Evolutionary conservation across 23 tunicate species (phyloP), one percentile per base, ranked within the genome.

Genomic region (Trididemnum miniatum): DNA sequence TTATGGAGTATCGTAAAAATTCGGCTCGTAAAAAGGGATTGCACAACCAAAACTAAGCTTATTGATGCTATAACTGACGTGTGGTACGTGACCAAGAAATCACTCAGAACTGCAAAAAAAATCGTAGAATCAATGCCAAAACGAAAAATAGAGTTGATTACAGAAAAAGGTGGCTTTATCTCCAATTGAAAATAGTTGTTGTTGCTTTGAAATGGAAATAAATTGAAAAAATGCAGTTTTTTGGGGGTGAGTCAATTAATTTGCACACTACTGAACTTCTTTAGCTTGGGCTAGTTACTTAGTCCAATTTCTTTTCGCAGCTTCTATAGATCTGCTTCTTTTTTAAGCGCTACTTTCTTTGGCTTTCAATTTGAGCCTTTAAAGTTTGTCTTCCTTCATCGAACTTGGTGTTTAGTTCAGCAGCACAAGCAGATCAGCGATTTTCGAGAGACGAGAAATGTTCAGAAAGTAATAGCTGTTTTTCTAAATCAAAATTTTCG

Each of bases 401-500:
- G 20, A 39, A 66, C 36, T 37, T 38, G 2, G 80, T 59, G 52
- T 35, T 71, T 7, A 82, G 4, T 18, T 33, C 35, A 7, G 40
- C 82, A 22, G 51, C 57, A 1, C 12, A 35, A 35, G 30, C 74
- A 22, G 71, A 7, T n/a, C 64, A 22, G 20, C 64, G 29, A 1
- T 63, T 20, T 20, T 36, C 25, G 5, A 84, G 60, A 7, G 30
- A 38, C 23, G 23, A 5, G n/a, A 73, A 62, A 26, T 59, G 65
- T 15, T 54, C 62, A 0, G 38, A 27, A 1, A 28, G 23, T 32
- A 73, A 33, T 31, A 73, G 73, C 20, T 23, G 26, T 35, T 84
- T 84, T 34, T 84, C 87, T 0, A 35, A 0, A 4, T 38, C 81
- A 63, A 84, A 84, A 1, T 73, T 33, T 24, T 82, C 86, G 32